phyloP scores from a whole-genome alignment of 2,113 vertebrate genomes.

The Rousettus leschenaultii region DNA sequence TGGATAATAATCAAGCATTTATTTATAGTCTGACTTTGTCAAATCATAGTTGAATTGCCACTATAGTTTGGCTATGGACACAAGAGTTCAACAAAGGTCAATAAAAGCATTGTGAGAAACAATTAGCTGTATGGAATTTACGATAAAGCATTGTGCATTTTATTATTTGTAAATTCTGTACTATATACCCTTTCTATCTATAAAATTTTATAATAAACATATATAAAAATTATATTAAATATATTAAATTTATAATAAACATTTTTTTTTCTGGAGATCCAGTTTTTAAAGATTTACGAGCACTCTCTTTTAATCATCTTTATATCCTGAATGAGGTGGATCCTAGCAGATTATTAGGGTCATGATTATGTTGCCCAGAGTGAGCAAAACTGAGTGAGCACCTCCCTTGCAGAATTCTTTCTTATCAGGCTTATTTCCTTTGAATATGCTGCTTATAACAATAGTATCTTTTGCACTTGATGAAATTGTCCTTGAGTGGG shows the following conservation, averaged over 20 bases:
- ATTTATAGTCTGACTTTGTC: constrained; percentile 10
- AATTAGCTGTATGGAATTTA: neutral
- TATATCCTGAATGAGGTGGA: neutral
- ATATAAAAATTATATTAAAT: neutral
- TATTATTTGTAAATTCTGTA: neutral
- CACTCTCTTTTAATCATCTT: neutral
- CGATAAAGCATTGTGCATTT: neutral
- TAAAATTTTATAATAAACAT: neutral
- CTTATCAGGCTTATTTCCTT: neutral
- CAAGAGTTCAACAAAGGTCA: neutral
- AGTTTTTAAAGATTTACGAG: neutral
- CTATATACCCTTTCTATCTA: neutral
- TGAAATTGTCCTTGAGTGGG: neutral
- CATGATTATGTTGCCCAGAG: neutral
- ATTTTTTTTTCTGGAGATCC: neutral
- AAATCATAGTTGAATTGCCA: neutral
- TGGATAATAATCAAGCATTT: neutral
- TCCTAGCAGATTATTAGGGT: neutral
- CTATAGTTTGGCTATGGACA: neutral
- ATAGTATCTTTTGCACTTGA: neutral
- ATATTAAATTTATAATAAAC: neutral
- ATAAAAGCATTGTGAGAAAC: neutral
- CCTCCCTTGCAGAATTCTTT: neutral
- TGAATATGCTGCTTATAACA: neutral
- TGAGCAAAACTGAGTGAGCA: neutral